These are phyloP conservation scores for Polydrusus pterygomalis DNA, from an alignment of 2,888 invertebrate species.

Conservation along the genomic window DNA sequence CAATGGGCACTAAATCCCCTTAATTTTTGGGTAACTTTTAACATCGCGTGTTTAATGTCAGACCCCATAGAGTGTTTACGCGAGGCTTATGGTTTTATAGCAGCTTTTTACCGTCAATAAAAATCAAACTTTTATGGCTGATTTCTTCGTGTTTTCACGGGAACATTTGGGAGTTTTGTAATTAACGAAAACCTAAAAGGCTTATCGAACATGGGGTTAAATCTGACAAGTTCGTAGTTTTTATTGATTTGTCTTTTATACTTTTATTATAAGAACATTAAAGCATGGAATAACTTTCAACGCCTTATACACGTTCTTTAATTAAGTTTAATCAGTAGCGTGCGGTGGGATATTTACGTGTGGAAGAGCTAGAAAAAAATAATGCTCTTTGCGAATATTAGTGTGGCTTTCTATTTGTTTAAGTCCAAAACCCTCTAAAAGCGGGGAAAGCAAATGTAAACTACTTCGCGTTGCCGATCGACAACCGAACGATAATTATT, in stretches of 20 bases:
- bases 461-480: no score
- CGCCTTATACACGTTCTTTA: no score
- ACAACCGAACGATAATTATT: no score
- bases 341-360: no score
- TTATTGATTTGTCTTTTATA: neutral
- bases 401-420: no score
- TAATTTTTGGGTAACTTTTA: conserved; percentile 4
- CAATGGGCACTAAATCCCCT: neutral
- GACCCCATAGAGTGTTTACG: conserved; percentile 2
- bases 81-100: conserved; percentile 11
- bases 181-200: conserved; percentile 14
- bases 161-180: neutral
- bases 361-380: no score
- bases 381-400: no score
- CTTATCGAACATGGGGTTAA: neutral
- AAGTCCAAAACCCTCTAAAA: no score
- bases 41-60: neutral
- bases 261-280: no score
- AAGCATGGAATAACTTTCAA: no score
- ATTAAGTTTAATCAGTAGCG: no score
- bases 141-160: conserved; percentile 5
- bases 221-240: neutral
- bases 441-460: no score
- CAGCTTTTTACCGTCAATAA: conserved; percentile 5
- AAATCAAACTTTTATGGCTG: conserved; percentile 13